Evolutionary conservation across 1,140 invertebrate genomes (phyloP).

Genomic region (Zaprionus tsacasi): DNA sequence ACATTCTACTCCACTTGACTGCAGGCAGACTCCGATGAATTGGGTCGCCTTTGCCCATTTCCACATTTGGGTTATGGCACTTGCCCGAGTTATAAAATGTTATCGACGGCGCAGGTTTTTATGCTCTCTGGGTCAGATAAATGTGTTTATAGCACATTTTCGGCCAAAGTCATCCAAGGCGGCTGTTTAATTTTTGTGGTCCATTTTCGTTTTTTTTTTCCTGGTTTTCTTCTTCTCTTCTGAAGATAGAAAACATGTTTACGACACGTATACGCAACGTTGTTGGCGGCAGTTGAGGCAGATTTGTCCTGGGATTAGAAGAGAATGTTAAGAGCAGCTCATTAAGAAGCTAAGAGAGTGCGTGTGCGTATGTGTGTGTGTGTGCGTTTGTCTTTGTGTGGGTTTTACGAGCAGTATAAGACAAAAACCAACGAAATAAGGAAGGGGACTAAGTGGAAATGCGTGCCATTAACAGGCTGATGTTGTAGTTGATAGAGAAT

Average conservation of each 20-base stretch:
- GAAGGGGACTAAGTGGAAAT: neutral
- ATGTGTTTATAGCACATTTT: conserved; percentile 78
- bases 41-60: conserved; percentile 33
- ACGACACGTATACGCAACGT: conserved; percentile 65
- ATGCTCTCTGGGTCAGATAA: conserved; percentile 75
- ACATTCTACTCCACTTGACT: neutral
- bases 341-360: conserved; percentile 63
- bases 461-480: conserved; percentile 34
- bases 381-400: neutral
- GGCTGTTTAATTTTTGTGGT: conserved; percentile 74
- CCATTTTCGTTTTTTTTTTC: conserved; percentile 35
- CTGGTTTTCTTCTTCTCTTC: too few species aligned
- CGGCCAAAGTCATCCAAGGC: conserved; percentile 37
- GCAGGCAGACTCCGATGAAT: conserved; percentile 14
- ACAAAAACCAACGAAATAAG: conserved; percentile 1
- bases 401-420: conserved; percentile 33
- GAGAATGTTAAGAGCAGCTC: conserved; percentile 63
- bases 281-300: conserved; percentile 49
- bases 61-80: conserved; percentile 57
- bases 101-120: conserved; percentile 80
- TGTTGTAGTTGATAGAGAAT: conserved; percentile 35
- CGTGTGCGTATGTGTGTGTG: neutral
- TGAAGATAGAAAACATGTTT: conserved; percentile 58
- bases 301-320: conserved; percentile 75
- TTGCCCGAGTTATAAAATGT: conserved; percentile 77